Evolutionary conservation across 2,113 vertebrate genomes (phyloP).

Genomic region (Lepus europaeus): DNA sequence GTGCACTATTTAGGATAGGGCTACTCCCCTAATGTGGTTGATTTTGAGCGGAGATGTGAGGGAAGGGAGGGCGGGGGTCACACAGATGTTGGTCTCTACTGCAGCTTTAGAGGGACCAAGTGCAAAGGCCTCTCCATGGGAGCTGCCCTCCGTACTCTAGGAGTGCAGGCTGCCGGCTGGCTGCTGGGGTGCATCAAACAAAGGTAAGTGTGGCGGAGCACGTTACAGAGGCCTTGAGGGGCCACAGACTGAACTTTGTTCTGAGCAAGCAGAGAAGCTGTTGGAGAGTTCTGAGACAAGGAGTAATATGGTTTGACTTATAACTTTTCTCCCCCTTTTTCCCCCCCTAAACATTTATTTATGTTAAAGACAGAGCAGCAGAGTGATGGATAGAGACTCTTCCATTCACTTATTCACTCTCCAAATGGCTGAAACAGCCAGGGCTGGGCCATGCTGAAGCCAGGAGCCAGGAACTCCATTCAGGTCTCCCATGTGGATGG

Average conservation of each 20-base stretch:
- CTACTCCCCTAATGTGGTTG: background rate
- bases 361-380: background rate
- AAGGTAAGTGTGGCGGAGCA: background rate
- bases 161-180: background rate
- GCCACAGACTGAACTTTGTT: background rate
- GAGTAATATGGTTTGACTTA: background rate
- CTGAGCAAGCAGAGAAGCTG: background rate
- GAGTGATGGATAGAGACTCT: too few species aligned
- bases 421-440: too few species aligned
- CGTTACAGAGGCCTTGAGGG: background rate
- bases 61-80: background rate
- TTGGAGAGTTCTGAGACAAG: background rate
- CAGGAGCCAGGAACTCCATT: too few species aligned
- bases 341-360: background rate
- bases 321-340: background rate
- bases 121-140: background rate
- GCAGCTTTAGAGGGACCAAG: background rate
- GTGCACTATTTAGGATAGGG: background rate
- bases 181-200: background rate
- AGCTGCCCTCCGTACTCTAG: background rate
- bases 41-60: background rate
- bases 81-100: background rate
- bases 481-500: too few species aligned
- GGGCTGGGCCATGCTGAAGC: too few species aligned
- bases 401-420: too few species aligned